A percentile compares a stretch with the other conserved stretches of the same genome.
phyloP scores from a whole-genome alignment of 2,797 vertebrate species.

The Halcyon chelicuti region DNA sequence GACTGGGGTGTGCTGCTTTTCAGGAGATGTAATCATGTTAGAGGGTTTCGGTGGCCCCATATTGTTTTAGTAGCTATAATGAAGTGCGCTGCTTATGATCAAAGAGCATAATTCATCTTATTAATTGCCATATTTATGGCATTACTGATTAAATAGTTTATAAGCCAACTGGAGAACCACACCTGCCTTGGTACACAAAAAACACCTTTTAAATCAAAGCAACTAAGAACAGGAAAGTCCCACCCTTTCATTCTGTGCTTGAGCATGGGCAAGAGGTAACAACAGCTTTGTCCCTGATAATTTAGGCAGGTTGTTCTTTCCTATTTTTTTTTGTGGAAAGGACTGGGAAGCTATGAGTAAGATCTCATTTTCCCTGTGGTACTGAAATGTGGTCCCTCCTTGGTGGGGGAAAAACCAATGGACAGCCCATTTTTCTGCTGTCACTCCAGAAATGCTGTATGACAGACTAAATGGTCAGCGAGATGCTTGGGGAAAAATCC shows the following conservation, averaged over 20 bases:
- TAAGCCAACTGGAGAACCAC: neutral
- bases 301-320: neutral
- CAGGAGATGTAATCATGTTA: conserved; percentile 35
- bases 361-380: neutral
- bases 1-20: neutral
- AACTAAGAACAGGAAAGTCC: neutral
- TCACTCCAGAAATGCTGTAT: neutral
- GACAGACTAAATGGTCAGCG: neutral
- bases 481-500: neutral
- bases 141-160: conserved; percentile 44
- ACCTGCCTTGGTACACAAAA: neutral
- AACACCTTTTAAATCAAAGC: neutral
- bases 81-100: conserved; percentile 40
- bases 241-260: neutral
- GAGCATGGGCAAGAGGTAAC: neutral
- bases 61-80: conserved; percentile 42
- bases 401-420: neutral
- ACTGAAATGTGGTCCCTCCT: neutral
- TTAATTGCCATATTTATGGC: conserved; percentile 22
- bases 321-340: neutral
- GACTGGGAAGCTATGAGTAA: neutral
- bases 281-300: neutral
- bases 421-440: neutral
- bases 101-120: conserved; percentile 46
- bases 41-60: conserved; percentile 12